Percentiles rank a stretch among this genome's conserved stretches.
These are phyloP conservation scores for Cheilosia soror DNA, from an alignment of 2,888 invertebrate genomes.

Conservation along the genomic window DNA sequence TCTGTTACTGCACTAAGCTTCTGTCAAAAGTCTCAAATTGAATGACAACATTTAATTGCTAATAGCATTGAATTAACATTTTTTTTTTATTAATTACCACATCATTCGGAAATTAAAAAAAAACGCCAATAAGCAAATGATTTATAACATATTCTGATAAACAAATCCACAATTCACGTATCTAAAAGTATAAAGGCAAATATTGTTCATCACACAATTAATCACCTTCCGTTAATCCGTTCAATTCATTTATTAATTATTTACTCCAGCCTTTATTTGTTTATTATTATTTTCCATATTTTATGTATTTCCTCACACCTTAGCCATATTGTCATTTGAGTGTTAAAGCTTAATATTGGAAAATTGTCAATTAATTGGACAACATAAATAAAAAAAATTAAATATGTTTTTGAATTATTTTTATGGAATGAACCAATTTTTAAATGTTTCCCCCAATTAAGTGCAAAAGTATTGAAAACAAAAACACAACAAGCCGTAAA, in stretches of 20 bases:
- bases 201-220: constrained; percentile 22
- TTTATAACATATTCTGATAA: constrained; percentile 2
- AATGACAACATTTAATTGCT: neutral
- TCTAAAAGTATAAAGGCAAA: constrained; percentile 8
- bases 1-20: neutral
- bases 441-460: constrained; percentile 20
- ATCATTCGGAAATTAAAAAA: constrained; percentile 1
- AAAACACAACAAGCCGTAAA: constrained; percentile 35
- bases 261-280: constrained; percentile 9
- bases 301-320: neutral
- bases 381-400: constrained; percentile 10
- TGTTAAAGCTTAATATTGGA: constrained; percentile 24
- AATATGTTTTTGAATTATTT: constrained; percentile 6
- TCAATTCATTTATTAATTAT: constrained; percentile 13
- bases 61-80: neutral
- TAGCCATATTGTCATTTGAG: constrained; percentile 56
- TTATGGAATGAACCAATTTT: constrained; percentile 56
- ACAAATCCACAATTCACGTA: constrained; percentile 27
- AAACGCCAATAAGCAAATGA: neutral
- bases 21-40: neutral
- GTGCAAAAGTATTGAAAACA: constrained; percentile 25
- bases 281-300: constrained; percentile 5
- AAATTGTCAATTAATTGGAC: constrained; percentile 56
- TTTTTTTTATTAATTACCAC: no score
- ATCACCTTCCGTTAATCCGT: neutral